Percentiles rank a stretch among this genome's conserved stretches.
Conservation (phyloP, 2,797 vertebrate genomes). For the Leptoclinus maculatus region DNA sequence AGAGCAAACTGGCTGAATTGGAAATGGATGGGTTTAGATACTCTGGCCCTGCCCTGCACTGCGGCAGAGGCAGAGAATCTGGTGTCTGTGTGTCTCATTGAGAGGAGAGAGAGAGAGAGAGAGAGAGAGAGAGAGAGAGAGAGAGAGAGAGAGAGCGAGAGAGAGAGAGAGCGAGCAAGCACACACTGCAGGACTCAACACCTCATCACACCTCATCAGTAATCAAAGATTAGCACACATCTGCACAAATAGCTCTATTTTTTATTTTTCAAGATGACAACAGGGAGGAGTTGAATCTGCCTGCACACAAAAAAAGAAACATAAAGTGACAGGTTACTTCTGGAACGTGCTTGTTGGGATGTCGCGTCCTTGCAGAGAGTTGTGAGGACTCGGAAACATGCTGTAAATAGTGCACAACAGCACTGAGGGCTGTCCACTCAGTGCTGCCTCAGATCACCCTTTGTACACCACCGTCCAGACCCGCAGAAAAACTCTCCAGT, state of each 20-base stretch:
- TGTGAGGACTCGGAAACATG: constrained; percentile 42
- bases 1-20: constrained; percentile 53
- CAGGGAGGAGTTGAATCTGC: neutral
- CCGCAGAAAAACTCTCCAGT: constrained; percentile 2
- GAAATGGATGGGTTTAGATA: constrained; percentile 76
- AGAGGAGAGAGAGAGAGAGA: constrained; percentile 46
- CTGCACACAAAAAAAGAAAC: constrained; percentile 6
- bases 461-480: constrained; percentile 17
- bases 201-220: constrained; percentile 72
- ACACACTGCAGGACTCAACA: constrained; percentile 71
- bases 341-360: constrained; percentile 36
- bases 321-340: constrained; percentile 34
- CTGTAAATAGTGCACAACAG: constrained; percentile 56
- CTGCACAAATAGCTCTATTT: constrained; percentile 42
- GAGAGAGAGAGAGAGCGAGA: constrained; percentile 37
- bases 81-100: constrained; percentile 60
- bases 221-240: constrained; percentile 71
- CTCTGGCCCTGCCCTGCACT: constrained; percentile 81
- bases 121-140: constrained; percentile 10
- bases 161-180: neutral
- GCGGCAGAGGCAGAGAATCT: constrained; percentile 80
- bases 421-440: constrained; percentile 51
- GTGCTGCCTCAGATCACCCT: constrained; percentile 39
- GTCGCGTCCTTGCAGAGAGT: constrained; percentile 38
- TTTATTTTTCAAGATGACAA: neutral